These are phyloP conservation scores for Pseudopipra pipra DNA, from an alignment of 2,113 vertebrate genomes.

Conservation along the genomic window DNA sequence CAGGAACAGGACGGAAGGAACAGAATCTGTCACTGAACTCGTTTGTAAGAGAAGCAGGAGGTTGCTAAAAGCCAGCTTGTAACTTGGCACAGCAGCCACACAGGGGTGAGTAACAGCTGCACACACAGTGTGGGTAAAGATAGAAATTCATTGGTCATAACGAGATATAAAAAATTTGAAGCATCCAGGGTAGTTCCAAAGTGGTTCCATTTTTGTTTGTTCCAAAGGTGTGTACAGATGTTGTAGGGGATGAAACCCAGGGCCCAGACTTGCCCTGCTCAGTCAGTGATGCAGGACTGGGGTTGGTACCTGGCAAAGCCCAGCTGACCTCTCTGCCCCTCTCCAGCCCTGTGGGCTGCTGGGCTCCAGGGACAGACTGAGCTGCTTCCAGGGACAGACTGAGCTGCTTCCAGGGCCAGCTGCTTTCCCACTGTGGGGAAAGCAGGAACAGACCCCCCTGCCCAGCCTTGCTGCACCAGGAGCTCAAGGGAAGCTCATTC, in stretches of 20 bases:
- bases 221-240: too few relatives aligned
- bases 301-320: not conserved
- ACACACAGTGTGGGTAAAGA: not conserved
- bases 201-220: not conserved
- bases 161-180: not conserved
- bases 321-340: not conserved
- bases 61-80: not conserved
- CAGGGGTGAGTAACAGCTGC: not conserved
- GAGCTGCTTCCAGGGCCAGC: not conserved
- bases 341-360: not conserved
- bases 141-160: not conserved
- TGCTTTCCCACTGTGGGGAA: accelerated
- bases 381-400: not conserved
- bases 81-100: not conserved
- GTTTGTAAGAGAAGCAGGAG: not conserved
- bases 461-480: accelerated
- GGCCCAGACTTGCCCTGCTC: not conserved
- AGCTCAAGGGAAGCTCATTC: not conserved
- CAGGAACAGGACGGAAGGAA: not conserved
- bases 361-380: not conserved
- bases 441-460: not conserved
- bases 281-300: accelerated
- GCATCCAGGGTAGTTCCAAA: not conserved
- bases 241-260: not conserved
- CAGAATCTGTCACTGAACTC: not conserved